Conservation (phyloP, 2,888 invertebrate genomes). For the Drosophila maculinotata region DNA sequence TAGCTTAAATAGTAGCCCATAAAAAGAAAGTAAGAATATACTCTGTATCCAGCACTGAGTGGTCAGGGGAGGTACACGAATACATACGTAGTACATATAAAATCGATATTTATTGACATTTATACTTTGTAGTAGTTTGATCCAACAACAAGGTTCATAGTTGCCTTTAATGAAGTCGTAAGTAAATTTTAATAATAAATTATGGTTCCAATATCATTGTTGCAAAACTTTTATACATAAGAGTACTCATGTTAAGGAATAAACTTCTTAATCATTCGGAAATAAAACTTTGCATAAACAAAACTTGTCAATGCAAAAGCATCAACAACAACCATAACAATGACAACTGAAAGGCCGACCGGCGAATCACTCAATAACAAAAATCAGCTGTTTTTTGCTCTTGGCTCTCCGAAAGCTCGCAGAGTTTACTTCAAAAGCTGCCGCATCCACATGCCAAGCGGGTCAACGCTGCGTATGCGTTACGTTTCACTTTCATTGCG, state of each 20-base stretch:
- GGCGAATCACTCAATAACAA: slow-evolving; percentile 70
- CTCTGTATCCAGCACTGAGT: no score
- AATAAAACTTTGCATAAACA: slow-evolving; percentile 25
- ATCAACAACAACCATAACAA: slow-evolving; percentile 31
- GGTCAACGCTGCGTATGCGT: slow-evolving; percentile 74
- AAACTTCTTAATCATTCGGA: slow-evolving; percentile 3
- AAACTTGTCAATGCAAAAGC: slow-evolving; percentile 22
- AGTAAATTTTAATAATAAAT: no score
- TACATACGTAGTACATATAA: no score
- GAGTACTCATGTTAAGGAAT: background rate
- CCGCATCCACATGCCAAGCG: slow-evolving; percentile 31
- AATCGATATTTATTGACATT: no score
- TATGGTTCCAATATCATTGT: background rate
- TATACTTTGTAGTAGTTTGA: no score
- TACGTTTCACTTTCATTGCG: slow-evolving; percentile 75
- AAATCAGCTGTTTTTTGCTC: slow-evolving; percentile 71
- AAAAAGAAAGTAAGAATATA: no score
- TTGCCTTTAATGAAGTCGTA: no score
- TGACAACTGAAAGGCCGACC: slow-evolving; percentile 38
- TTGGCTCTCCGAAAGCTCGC: slow-evolving; percentile 48
- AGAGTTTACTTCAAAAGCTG: slow-evolving; percentile 53
- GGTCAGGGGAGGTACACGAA: no score
- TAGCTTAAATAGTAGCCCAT: no score
- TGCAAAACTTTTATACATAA: background rate
- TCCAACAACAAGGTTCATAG: no score